Conservation (phyloP, 2,888 invertebrate species). For the Ecdyonurus torrentis region DNA sequence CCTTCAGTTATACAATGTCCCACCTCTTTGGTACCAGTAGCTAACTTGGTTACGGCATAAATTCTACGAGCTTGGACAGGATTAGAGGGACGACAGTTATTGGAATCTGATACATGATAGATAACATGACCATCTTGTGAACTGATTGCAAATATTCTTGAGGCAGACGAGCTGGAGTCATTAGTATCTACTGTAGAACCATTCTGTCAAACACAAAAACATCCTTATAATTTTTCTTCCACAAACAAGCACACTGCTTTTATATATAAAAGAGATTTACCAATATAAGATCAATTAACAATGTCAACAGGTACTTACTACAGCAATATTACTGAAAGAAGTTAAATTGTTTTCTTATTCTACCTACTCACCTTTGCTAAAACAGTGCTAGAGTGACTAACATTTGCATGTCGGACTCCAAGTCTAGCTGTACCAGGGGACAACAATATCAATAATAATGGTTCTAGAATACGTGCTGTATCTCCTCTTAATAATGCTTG, state of each 20-base stretch:
- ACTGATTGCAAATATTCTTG: slow-evolving; percentile 64
- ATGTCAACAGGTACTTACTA: too few relatives aligned
- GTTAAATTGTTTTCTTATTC: too few relatives aligned
- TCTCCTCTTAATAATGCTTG: slow-evolving; percentile 59
- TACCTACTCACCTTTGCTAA: neutral
- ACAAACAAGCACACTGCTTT: too few relatives aligned
- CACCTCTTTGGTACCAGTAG: slow-evolving; percentile 27
- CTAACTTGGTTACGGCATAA: slow-evolving; percentile 35
- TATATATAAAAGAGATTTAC: too few relatives aligned
- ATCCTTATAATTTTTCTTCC: too few relatives aligned
- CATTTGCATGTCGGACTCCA: slow-evolving; percentile 55
- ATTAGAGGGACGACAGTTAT: slow-evolving; percentile 13
- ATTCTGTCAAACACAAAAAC: too few relatives aligned
- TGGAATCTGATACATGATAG: slow-evolving; percentile 34
- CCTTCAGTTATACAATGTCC: slow-evolving; percentile 28
- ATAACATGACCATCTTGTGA: slow-evolving; percentile 64
- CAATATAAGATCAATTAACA: too few relatives aligned
- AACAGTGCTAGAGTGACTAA: slow-evolving; percentile 23
- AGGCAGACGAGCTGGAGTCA: slow-evolving; percentile 17
- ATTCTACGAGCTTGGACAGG: slow-evolving; percentile 31
- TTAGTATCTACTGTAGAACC: too few relatives aligned
- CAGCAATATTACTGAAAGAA: too few relatives aligned
- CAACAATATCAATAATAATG: slow-evolving; percentile 54
- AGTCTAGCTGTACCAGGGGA: slow-evolving; percentile 66
- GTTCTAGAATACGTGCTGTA: slow-evolving; percentile 58